Evolutionary conservation across 2,113 vertebrate genomes (phyloP).

Genomic region (Glaucidium brasilianum): DNA sequence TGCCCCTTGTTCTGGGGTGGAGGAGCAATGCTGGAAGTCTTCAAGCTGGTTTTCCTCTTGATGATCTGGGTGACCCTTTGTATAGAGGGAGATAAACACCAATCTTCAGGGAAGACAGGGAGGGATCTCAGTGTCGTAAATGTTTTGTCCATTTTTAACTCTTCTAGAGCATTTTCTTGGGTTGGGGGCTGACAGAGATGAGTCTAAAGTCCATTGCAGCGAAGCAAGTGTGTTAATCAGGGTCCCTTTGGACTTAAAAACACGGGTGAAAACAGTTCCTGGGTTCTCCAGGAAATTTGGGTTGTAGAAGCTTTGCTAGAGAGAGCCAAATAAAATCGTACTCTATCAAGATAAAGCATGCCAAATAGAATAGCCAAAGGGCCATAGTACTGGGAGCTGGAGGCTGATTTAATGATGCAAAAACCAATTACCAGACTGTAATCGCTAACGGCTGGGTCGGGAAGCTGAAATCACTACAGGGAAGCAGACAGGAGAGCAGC

Average conservation of each 20-base stretch:
- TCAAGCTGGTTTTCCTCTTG: not conserved
- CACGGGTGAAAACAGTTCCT: not conserved
- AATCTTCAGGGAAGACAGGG: not conserved
- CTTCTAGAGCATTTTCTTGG: not conserved
- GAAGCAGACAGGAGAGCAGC: not conserved
- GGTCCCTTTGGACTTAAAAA: not conserved
- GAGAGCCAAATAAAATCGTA: not conserved
- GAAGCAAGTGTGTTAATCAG: not conserved
- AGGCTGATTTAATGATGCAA: not conserved
- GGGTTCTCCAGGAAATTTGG: not conserved
- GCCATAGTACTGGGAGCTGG: not conserved
- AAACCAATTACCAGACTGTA: not conserved
- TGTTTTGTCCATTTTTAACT: not conserved
- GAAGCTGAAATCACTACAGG: not conserved
- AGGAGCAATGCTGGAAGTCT: not conserved
- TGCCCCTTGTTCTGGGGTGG: not conserved
- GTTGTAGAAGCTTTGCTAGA: not conserved
- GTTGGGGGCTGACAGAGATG: not conserved
- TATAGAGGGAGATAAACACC: not conserved
- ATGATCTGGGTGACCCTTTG: not conserved
- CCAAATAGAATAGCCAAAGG: not conserved
- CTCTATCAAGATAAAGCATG: not conserved
- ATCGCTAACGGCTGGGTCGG: not conserved
- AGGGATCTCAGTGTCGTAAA: not conserved
- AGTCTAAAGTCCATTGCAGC: not conserved